Evolutionary conservation across 2,888 invertebrate species (phyloP), one percentile per base, ranked within the genome.

Genomic region (Hyposoter didymator): DNA sequence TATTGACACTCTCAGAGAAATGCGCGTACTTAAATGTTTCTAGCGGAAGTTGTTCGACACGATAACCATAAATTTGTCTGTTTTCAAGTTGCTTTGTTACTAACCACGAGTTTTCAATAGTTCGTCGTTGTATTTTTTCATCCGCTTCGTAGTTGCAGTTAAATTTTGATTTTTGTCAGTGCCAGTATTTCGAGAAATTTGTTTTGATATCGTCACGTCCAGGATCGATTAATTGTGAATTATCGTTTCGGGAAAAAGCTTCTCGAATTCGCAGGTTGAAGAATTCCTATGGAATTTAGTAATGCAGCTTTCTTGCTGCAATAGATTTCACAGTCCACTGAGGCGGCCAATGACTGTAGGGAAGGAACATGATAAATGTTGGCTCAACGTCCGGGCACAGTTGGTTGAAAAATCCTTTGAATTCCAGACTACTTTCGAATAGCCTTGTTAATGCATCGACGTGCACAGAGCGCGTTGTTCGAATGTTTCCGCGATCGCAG

Each of bases 381-480:
- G 2, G 43, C 4, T 32, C 39, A 28, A 47, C 69, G 55, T 22
- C 35, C 14, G 45, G 49, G 52, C 39, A 76, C 49, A 49, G 81
- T 78, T 52, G 43, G 70, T 76, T 49, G 52, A 62, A 74, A 78
- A 82, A 85, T 82, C 69, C 76, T 62, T 75, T 59, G 85, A 88
- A 88, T 89, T 90, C 88, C 89, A 90, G 87, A 89, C 89, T 89
- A 92, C 92, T 92, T 92, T 92, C 92, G 89, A 92, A 91, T 90
- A 90, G 91, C 89, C 90, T 90, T 91, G 90, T 85, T 83, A 84
- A 82, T 84, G 76, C 83, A 82, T 45, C 82, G 76, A 82, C 82
- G 84, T 79, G 78, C 78, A 81, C 76, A 85, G 59, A n/a, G 70
- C 73, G 70, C 73, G 84, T 76, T 81, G 74, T 85, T 64, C 75